A percentile compares a stretch with the other conserved stretches of the same genome.
These are phyloP conservation scores for Myiotriccus ornatus DNA, from an alignment of 2,797 vertebrate species.

Conservation along the genomic window DNA sequence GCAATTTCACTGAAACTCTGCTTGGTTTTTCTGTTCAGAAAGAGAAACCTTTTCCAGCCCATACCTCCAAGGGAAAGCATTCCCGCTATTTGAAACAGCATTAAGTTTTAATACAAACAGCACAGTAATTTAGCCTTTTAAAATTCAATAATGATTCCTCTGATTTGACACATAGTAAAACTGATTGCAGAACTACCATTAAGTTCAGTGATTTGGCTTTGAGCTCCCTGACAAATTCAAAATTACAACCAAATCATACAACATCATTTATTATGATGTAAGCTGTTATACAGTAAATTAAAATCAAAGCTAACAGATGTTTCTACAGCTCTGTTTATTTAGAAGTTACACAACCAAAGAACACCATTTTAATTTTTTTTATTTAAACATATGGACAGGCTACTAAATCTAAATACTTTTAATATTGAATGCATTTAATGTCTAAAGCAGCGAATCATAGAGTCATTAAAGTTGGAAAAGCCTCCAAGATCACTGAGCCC, in stretches of 20 bases:
- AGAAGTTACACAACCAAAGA: not conserved
- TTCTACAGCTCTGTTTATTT: slow-evolving; percentile 19
- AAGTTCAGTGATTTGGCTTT: slow-evolving; percentile 15
- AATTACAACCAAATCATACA: slow-evolving; percentile 28
- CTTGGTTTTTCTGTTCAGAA: not conserved
- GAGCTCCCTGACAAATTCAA: slow-evolving; percentile 35
- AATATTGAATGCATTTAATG: not conserved
- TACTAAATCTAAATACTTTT: not conserved
- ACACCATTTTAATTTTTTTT: not conserved
- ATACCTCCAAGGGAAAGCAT: not conserved
- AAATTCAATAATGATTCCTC: slow-evolving; percentile 40
- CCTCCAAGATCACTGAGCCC: not conserved
- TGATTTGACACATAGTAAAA: slow-evolving; percentile 9
- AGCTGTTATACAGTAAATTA: slow-evolving; percentile 20
- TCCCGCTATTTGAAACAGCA: not conserved
- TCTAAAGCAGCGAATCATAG: not conserved
- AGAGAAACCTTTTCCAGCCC: not conserved
- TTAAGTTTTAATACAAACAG: slow-evolving; percentile 46
- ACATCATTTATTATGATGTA: slow-evolving; percentile 31
- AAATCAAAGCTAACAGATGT: slow-evolving; percentile 28
- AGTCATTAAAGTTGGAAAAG: not conserved
- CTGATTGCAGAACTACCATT: slow-evolving; percentile 44
- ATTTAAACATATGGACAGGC: not conserved
- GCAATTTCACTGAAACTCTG: not conserved
- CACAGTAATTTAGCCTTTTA: slow-evolving; percentile 29